A percentile compares a stretch with the other conserved stretches of the same genome.
Evolutionary conservation across 1,140 invertebrate species (phyloP).

Genomic region (Drosophila nebulosa): DNA sequence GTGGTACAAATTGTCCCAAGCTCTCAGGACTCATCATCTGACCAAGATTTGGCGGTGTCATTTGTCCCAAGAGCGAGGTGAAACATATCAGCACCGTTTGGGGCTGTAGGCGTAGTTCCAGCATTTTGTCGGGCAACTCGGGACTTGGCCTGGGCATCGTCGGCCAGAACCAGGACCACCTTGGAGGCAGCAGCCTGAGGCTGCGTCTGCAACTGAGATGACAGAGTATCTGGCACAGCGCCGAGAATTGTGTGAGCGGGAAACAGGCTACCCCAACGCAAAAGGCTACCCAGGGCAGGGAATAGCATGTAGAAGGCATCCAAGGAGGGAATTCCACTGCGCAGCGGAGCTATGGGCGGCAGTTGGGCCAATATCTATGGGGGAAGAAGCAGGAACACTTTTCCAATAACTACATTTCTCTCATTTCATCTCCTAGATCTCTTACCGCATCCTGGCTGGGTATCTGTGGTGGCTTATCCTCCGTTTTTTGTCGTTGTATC

Average conservation of each 20-base stretch:
- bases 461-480: conserved; percentile 5
- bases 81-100: conserved; percentile 1
- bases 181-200: conserved; percentile 50
- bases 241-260: conserved; percentile 48
- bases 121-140: conserved; percentile 52
- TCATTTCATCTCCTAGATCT: neutral
- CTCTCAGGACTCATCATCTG: conserved; percentile 14
- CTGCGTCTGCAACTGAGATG: neutral
- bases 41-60: conserved; percentile 5
- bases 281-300: conserved; percentile 51
- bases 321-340: conserved; percentile 39
- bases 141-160: conserved; percentile 54
- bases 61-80: conserved; percentile 19
- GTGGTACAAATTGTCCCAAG: conserved; percentile 26
- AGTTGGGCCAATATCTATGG: conserved; percentile 50
- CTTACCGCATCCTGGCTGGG: conserved; percentile 41
- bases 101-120: neutral
- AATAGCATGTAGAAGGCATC: conserved; percentile 59
- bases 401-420: neutral
- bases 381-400: no score
- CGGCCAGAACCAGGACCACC: conserved; percentile 69
- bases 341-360: conserved; percentile 14
- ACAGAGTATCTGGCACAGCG: conserved; percentile 28
- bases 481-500: neutral
- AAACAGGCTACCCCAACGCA: conserved; percentile 62